Percentiles rank a stretch among this genome's conserved stretches.
Conservation (phyloP, 2,113 vertebrate genomes). For the Neolamprologus kungweensis region DNA sequence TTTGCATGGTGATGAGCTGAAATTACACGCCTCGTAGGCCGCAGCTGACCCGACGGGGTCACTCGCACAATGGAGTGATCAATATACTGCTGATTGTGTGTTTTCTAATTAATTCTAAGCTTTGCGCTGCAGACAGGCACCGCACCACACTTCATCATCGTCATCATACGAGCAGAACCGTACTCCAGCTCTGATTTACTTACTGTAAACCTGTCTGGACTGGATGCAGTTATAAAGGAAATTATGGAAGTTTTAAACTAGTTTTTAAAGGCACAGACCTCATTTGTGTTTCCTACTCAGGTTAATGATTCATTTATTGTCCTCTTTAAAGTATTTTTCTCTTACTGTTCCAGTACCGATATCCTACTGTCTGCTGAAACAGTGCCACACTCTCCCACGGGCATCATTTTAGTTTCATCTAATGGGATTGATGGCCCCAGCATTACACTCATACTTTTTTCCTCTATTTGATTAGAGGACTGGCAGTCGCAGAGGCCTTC, state of each 20-base stretch:
- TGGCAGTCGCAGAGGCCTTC: conserved; percentile 40
- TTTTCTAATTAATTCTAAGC: conserved; percentile 4
- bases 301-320: conserved; percentile 5
- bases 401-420: neutral
- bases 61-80: neutral
- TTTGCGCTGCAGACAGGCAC: neutral
- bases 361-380: neutral
- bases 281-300: neutral
- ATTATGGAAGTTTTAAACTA: neutral
- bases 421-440: conserved; percentile 9
- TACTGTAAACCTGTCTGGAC: neutral
- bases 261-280: neutral
- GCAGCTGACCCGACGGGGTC: conserved; percentile 1
- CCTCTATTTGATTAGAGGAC: conserved; percentile 47
- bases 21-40: neutral
- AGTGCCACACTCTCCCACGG: neutral
- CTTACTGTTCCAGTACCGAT: neutral
- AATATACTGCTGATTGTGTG: conserved; percentile 24
- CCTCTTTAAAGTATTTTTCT: conserved; percentile 8
- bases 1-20: conserved; percentile 20
- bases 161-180: neutral
- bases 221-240: neutral
- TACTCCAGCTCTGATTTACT: neutral
- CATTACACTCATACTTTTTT: neutral
- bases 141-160: neutral